These are phyloP conservation scores for Drosophila ogumai DNA, from an alignment of 1,140 invertebrate species.

Conservation along the genomic window DNA sequence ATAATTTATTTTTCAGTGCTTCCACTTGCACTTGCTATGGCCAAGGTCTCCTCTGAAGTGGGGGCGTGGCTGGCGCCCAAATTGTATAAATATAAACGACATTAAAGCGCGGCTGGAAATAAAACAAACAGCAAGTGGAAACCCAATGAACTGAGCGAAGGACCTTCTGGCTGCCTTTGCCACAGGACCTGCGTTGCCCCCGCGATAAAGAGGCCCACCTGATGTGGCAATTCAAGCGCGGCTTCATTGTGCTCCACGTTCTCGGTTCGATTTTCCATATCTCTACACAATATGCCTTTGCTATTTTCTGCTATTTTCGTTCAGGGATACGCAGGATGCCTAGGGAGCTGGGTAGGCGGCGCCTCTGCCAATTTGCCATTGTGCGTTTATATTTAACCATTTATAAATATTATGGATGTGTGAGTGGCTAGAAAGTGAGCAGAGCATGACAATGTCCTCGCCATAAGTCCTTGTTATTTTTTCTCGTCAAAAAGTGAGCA, in stretches of 20 bases:
- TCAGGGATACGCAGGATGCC: conserved; percentile 16
- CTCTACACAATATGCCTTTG: conserved; percentile 68
- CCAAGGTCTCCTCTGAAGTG: conserved; percentile 14
- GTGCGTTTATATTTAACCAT: conserved; percentile 61
- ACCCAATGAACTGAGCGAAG: conserved; percentile 73
- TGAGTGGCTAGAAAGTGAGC: conserved; percentile 28
- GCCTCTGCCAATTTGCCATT: conserved; percentile 43
- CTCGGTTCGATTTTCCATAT: conserved; percentile 74
- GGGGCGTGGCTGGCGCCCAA: conserved; percentile 41
- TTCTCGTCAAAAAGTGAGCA: conserved; percentile 29
- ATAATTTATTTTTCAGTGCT: background rate
- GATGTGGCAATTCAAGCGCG: conserved; percentile 67
- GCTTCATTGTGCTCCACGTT: conserved; percentile 56
- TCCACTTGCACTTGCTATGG: conserved; percentile 53
- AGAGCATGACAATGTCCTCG: conserved; percentile 43
- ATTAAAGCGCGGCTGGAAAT: conserved; percentile 80
- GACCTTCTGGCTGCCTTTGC: conserved; percentile 14
- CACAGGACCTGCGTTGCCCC: conserved; percentile 4
- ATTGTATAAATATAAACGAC: conserved; percentile 82
- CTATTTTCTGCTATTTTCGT: conserved; percentile 61
- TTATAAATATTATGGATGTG: conserved; percentile 43
- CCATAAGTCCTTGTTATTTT: conserved; percentile 54
- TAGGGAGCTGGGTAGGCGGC: conserved; percentile 2
- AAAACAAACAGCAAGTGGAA: conserved; percentile 78
- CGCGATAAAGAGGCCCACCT: conserved; percentile 38